Percentiles rank a stretch among this genome's conserved stretches.
Conservation (phyloP, 1,140 invertebrate species). For the Lysiphlebus fabarum region DNA sequence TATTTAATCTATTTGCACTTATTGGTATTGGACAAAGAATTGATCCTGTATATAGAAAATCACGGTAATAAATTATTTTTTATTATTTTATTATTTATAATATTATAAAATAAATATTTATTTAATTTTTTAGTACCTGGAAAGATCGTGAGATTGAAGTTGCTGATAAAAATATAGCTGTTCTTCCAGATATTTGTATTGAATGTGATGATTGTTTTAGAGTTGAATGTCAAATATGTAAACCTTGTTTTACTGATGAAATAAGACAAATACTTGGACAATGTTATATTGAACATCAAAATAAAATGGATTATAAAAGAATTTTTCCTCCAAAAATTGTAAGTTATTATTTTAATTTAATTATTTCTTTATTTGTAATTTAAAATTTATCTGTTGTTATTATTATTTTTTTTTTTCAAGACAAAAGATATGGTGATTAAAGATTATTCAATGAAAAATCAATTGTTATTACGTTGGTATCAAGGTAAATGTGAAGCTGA, state of each 20-base stretch:
- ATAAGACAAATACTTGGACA: constrained; percentile 60
- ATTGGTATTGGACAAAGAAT: constrained; percentile 69
- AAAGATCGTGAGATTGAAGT: constrained; percentile 67
- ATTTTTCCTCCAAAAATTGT: constrained; percentile 78
- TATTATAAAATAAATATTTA: constrained; percentile 7
- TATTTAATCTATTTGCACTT: constrained; percentile 81
- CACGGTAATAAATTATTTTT: constrained; percentile 44
- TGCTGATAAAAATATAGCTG: constrained; percentile 75
- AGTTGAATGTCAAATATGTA: constrained; percentile 74
- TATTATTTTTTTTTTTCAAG: constrained; percentile 48
- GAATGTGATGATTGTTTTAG: constrained; percentile 65
- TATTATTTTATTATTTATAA: constrained; percentile 9
- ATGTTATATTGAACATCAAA: constrained; percentile 77
- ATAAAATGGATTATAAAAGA: constrained; percentile 73
- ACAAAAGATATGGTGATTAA: constrained; percentile 51
- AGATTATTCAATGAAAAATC: constrained; percentile 61
- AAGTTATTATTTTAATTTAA: constrained; percentile 38
- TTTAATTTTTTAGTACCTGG: constrained; percentile 29
- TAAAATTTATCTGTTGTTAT: too few species aligned
- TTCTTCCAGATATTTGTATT: constrained; percentile 70
- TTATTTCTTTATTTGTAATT: constrained; percentile 18
- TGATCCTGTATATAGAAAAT: constrained; percentile 40
- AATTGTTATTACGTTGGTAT: constrained; percentile 75
- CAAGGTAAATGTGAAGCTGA: constrained; percentile 78
- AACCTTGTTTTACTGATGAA: constrained; percentile 68